These are phyloP conservation scores for Himalopsyche japonica DNA, from an alignment of 2,888 invertebrate genomes.

Conservation along the genomic window DNA sequence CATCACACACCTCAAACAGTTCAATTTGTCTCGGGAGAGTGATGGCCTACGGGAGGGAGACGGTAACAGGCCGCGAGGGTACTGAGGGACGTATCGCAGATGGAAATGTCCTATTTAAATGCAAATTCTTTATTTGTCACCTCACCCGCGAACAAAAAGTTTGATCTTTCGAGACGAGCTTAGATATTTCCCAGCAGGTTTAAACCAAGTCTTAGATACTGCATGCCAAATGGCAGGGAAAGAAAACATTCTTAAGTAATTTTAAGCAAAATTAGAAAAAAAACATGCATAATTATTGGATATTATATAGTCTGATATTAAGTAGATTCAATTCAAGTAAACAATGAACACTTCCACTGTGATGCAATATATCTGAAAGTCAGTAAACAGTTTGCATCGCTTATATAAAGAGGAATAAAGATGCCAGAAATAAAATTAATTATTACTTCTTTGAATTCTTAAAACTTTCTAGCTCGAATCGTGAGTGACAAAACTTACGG, in stretches of 20 bases:
- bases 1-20: slow-evolving; percentile 21
- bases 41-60: background rate
- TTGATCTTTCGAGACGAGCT: slow-evolving; percentile 47
- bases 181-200: slow-evolving; percentile 3
- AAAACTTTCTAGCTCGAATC: no score
- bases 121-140: slow-evolving; percentile 70
- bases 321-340: no score
- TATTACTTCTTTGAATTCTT: no score
- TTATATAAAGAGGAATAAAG: no score
- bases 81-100: slow-evolving; percentile 56
- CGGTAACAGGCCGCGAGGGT: slow-evolving; percentile 5
- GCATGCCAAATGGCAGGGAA: background rate
- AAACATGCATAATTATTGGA: no score
- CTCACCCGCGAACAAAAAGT: slow-evolving; percentile 49
- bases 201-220: background rate
- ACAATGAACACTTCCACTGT: no score
- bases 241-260: background rate
- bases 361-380: no score
- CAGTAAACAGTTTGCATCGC: no score
- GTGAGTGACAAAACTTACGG: no score
- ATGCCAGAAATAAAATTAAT: no score
- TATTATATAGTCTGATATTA: no score
- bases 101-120: slow-evolving; percentile 70
- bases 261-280: no score
- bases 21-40: slow-evolving; percentile 27